Percentiles rank a stretch among this genome's conserved stretches.
phyloP scores from a whole-genome alignment of 2,113 vertebrate genomes.

The Pleuronectes platessa region DNA sequence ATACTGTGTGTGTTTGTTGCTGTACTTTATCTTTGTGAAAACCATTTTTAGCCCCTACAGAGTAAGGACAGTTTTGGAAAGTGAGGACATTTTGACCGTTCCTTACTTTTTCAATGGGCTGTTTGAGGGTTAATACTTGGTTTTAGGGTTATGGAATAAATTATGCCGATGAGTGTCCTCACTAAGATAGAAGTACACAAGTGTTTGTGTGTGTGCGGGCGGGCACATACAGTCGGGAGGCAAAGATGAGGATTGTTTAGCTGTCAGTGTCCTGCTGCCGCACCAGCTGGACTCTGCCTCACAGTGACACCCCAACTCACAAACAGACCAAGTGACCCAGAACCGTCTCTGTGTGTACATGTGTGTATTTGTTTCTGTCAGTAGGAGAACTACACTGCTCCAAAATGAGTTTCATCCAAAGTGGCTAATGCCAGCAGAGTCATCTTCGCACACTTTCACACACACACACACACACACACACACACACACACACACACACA shows the following conservation, averaged over 20 bases:
- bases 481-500: conserved; percentile 41
- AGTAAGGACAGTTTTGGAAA: too few species aligned
- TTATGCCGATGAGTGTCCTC: too few species aligned
- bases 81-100: too few species aligned
- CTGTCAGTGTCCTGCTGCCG: conserved; percentile 74
- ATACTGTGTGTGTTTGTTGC: background rate
- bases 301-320: conserved; percentile 66
- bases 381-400: conserved; percentile 42
- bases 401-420: conserved; percentile 64
- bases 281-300: conserved; percentile 75
- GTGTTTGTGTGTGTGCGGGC: background rate
- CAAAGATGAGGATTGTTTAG: conserved; percentile 65
- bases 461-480: conserved; percentile 27
- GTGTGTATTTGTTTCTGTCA: conserved; percentile 32
- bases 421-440: conserved; percentile 66
- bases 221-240: conserved; percentile 21
- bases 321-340: conserved; percentile 70
- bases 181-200: too few species aligned
- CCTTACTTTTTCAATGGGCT: too few species aligned
- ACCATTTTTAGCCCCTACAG: too few species aligned
- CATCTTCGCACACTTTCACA: conserved; percentile 50
- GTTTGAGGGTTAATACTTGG: too few species aligned
- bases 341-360: conserved; percentile 51
- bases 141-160: too few species aligned
- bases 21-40: too few species aligned